Percentiles rank a stretch among this genome's conserved stretches.
Conservation (phyloP, 2,888 invertebrate species). For the Habrosyne pyritoides region DNA sequence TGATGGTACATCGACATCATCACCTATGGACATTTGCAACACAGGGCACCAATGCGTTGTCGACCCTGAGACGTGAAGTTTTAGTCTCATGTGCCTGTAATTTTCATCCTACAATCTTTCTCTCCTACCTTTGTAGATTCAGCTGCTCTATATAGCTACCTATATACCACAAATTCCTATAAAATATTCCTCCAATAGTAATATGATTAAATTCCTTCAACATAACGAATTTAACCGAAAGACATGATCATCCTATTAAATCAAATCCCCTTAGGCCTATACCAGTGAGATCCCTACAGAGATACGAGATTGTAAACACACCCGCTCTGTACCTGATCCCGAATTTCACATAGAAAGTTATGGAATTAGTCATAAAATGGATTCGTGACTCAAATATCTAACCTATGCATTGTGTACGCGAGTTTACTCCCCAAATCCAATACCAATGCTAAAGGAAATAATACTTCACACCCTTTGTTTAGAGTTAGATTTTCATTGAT, state of each 20-base stretch:
- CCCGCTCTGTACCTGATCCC: slow-evolving; percentile 72
- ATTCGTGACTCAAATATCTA: slow-evolving; percentile 83
- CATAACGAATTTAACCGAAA: slow-evolving; percentile 31
- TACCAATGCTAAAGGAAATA: slow-evolving; percentile 11
- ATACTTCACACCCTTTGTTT: rapidly evolving
- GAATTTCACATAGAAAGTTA: slow-evolving; percentile 83
- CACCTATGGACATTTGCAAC: no score
- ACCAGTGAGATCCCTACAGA: slow-evolving; percentile 58
- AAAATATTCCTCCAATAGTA: neutral
- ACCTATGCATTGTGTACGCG: slow-evolving; percentile 62
- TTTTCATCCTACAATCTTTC: no score
- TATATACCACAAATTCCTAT: no score
- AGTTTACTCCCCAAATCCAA: slow-evolving; percentile 26
- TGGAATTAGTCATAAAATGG: slow-evolving; percentile 84
- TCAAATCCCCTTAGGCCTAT: slow-evolving; percentile 64
- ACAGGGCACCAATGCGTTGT: no score
- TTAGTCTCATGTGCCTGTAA: no score
- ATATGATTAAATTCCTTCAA: slow-evolving; percentile 22
- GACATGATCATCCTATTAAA: slow-evolving; percentile 59
- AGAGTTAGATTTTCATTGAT: slow-evolving; percentile 23
- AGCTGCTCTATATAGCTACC: no score
- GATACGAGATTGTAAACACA: slow-evolving; percentile 75
- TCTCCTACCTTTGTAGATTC: no score
- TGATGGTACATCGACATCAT: no score
- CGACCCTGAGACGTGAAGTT: no score